Conservation (phyloP, 2,888 invertebrate genomes). For the Caenorhabditis sp. region DNA sequence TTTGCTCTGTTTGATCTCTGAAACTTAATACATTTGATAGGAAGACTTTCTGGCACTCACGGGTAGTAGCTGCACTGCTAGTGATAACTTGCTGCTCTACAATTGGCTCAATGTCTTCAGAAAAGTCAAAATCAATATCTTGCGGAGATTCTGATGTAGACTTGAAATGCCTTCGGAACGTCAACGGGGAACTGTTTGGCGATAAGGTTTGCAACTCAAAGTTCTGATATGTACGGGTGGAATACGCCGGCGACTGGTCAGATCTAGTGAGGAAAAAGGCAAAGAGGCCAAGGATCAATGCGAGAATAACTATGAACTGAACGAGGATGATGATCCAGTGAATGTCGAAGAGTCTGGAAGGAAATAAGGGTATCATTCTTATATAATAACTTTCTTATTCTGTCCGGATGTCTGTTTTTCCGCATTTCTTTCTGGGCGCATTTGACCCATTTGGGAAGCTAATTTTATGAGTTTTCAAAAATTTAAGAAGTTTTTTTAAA, state of each 20-base stretch:
- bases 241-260: constrained; percentile 13
- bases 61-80: background rate
- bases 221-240: constrained; percentile 52
- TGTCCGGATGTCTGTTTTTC: too few relatives aligned
- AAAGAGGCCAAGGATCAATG: constrained; percentile 42
- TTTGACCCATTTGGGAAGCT: too few relatives aligned
- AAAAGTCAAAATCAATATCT: constrained; percentile 37
- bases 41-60: background rate
- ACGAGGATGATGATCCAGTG: constrained; percentile 59
- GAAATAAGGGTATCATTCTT: too few relatives aligned
- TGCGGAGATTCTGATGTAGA: constrained; percentile 37
- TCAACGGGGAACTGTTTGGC: constrained; percentile 38
- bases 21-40: background rate
- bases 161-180: constrained; percentile 43
- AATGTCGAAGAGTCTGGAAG: constrained; percentile 43
- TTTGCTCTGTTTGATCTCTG: constrained; percentile 12
- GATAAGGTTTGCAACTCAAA: constrained; percentile 50
- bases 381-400: too few relatives aligned
- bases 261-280: constrained; percentile 50
- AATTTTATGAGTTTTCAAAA: too few relatives aligned
- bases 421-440: too few relatives aligned
- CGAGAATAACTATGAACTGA: constrained; percentile 58
- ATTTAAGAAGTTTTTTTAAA: too few relatives aligned
- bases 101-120: constrained; percentile 32
- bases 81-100: background rate